Base-by-base conservation (phyloP, 2,888 invertebrate genomes). In the Zaprionus bogoriensis region DNA sequence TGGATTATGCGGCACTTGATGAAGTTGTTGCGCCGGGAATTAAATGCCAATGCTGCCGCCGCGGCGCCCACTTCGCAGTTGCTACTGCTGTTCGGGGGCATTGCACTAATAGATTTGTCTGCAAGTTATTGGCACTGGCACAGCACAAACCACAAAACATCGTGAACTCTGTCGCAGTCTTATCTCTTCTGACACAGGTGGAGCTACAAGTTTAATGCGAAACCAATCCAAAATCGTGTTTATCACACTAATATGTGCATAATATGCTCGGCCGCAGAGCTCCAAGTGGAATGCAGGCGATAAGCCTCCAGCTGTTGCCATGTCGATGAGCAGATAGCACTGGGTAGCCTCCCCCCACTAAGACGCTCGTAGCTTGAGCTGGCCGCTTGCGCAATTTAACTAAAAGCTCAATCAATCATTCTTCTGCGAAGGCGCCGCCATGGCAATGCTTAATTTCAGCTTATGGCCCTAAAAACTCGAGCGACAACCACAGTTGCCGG, bases 371-470 rank as follows among this genome's bases (percentile, higher is more conserved):
- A 14, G 32, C 32, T 14, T 14, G 14, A 1, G 12, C 32, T 68
- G 63, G 53, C 66, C 77, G 64, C 60, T 63, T 65, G 71, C 58
- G 70, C 76, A 82, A 82, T 81, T 81, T 82, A 77, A 77, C 82
- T 81, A 77, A 81, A 77, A 81, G 82, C 81, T 75, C 79, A 81
- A 81, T 81, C 82, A 81, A 81, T 81, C 81, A 81, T 79, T 72
- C 63, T 41, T n/a, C n/a, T n/a, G n/a, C n/a, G n/a, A n/a, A n/a
- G n/a, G 57, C 67, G 53, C 62, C 71, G 60, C 70, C 71, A 64
- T 64, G 67, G 70, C 30, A 67, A 68, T 81, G 65, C 74, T 79
- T 80, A 66, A 75, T 77, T 77, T 75, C 57, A 67, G 69, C 68
- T 48, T 58, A 46, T 7, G 30, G 53, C 50, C 30, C 54, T 12